Percentiles rank a stretch among this genome's conserved stretches.
phyloP scores from a whole-genome alignment of 2,113 vertebrate genomes.

The Apeltes quadracus region DNA sequence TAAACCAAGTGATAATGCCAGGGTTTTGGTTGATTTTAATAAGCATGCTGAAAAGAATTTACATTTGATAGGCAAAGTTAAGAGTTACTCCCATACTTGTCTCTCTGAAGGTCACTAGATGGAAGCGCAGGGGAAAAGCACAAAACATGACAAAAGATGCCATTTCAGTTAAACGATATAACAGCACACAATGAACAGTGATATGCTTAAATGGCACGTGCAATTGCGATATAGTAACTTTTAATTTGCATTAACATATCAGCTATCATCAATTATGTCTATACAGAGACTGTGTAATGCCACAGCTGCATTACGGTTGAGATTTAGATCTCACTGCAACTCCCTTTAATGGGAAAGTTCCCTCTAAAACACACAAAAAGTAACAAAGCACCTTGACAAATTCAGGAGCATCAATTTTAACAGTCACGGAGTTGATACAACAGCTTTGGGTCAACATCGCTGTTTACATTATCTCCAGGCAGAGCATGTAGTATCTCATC shows the following conservation, averaged over 20 bases:
- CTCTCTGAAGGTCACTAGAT: conserved; percentile 99
- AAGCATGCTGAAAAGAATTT: conserved; percentile 99
- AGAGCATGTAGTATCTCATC: conserved; percentile 69
- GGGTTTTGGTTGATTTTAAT: conserved; percentile 83
- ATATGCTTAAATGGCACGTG: conserved; percentile 30
- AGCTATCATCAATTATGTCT: not conserved
- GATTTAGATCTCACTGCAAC: not conserved
- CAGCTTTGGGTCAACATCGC: conserved; percentile 39
- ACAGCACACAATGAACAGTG: conserved; percentile 36
- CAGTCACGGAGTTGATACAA: conserved; percentile 57
- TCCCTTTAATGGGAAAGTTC: conserved; percentile 28
- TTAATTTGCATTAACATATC: not conserved
- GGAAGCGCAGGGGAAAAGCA: conserved; percentile 93
- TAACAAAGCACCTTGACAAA: conserved; percentile 42
- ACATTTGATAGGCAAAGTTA: conserved; percentile 99
- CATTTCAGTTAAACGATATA: conserved; percentile 84
- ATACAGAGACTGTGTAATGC: conserved; percentile 10
- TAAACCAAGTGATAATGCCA: conserved; percentile 95
- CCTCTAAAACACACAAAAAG: conserved; percentile 26
- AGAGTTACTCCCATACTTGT: conserved; percentile 99
- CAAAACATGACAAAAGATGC: conserved; percentile 85
- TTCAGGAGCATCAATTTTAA: conserved; percentile 55
- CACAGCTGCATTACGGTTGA: conserved; percentile 12
- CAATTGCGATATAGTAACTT: conserved; percentile 10
- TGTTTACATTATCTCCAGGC: conserved; percentile 62